Conservation (phyloP, 2,797 vertebrate genomes). For the Chiloscyllium punctatum region DNA sequence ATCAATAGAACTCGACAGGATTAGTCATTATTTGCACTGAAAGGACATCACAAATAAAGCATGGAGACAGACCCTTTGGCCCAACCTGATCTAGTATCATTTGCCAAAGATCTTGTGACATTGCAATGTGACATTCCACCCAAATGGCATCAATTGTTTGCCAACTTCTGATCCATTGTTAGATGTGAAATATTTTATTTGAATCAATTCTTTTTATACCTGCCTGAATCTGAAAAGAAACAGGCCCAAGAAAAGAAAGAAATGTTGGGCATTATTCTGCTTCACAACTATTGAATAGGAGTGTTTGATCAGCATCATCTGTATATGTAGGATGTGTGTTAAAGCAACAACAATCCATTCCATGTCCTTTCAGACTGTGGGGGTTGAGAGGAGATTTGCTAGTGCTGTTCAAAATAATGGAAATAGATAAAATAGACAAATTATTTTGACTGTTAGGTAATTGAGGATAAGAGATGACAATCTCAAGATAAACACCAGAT, state of each 20-base stretch:
- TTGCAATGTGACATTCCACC: neutral
- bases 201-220: neutral
- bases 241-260: neutral
- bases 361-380: neutral
- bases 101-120: neutral
- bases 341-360: neutral
- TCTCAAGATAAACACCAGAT: slow-evolving; percentile 9
- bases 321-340: neutral
- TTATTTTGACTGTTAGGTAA: neutral
- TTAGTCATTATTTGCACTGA: neutral
- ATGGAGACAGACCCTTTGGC: too few relatives aligned
- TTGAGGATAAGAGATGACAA: neutral
- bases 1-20: neutral
- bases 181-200: neutral
- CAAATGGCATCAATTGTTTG: neutral
- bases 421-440: neutral
- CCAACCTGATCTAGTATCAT: too few relatives aligned
- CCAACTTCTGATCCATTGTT: neutral
- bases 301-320: neutral
- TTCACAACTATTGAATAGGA: neutral
- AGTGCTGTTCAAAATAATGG: neutral
- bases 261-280: neutral
- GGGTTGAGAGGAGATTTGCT: neutral
- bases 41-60: neutral
- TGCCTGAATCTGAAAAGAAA: neutral